These are phyloP conservation scores for Botia almorhae DNA, from an alignment of 2,797 vertebrate species.

Conservation along the genomic window DNA sequence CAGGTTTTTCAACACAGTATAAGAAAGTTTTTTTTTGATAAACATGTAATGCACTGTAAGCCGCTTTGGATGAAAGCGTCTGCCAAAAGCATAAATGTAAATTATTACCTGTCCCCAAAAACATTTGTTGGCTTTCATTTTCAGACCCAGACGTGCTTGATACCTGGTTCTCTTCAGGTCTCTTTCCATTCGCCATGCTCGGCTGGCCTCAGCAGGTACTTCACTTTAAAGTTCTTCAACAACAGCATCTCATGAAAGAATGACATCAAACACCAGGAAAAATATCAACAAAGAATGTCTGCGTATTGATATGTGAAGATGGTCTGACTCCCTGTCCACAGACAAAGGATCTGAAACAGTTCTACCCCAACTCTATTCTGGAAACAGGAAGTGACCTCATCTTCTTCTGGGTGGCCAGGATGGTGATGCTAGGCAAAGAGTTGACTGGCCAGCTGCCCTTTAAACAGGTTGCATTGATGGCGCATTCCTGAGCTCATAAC, in stretches of 20 bases:
- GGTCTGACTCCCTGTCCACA: constrained; percentile 57
- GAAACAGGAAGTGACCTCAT: constrained; percentile 92
- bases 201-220: constrained; percentile 87
- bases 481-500: constrained; percentile 7
- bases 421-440: constrained; percentile 91
- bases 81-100: too few species aligned
- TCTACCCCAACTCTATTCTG: constrained; percentile 87
- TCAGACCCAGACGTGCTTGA: constrained; percentile 90
- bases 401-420: constrained; percentile 93
- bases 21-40: too few species aligned
- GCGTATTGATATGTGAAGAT: not conserved
- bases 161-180: constrained; percentile 90
- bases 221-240: not conserved
- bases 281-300: not conserved
- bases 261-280: not conserved
- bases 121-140: not conserved
- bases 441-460: constrained; percentile 88
- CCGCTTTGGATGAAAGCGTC: too few species aligned
- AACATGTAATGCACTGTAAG: too few species aligned
- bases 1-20: too few species aligned
- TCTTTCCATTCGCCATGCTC: constrained; percentile 89
- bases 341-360: constrained; percentile 81
- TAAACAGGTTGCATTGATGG: constrained; percentile 74
- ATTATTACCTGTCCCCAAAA: too few species aligned
- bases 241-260: constrained; percentile 21